Conservation (phyloP, 1,140 invertebrate species). For the Nilaparvata lugens region DNA sequence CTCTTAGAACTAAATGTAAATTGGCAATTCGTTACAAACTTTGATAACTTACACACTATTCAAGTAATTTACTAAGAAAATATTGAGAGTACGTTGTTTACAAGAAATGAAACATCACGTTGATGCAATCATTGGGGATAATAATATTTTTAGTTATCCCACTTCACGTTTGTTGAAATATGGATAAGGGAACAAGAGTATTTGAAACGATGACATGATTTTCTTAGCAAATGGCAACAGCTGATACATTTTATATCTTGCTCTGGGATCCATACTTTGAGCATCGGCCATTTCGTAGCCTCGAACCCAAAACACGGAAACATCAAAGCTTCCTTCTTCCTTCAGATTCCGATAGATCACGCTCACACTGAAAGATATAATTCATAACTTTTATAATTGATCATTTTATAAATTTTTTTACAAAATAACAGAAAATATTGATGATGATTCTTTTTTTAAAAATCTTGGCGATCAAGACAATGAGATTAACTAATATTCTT, state of each 20-base stretch:
- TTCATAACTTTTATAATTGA: too few relatives aligned
- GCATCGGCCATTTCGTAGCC: neutral
- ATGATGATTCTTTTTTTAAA: too few relatives aligned
- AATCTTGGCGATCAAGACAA: too few relatives aligned
- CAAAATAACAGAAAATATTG: too few relatives aligned
- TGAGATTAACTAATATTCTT: too few relatives aligned
- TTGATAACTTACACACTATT: neutral
- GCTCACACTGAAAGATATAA: too few relatives aligned
- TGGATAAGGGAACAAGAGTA: neutral
- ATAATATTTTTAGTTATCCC: neutral
- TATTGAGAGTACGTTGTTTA: neutral
- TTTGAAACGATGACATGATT: slow-evolving; percentile 2
- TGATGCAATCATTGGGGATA: neutral
- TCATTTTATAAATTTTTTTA: too few relatives aligned
- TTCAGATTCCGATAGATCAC: too few relatives aligned
- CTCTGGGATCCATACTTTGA: slow-evolving; percentile 1
- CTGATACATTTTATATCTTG: slow-evolving; percentile 2
- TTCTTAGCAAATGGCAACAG: neutral
- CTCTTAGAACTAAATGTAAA: too few relatives aligned
- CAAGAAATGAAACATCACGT: neutral
- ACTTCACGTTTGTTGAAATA: neutral
- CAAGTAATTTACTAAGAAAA: neutral
- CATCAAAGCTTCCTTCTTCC: too few relatives aligned
- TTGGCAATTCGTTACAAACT: too few relatives aligned
- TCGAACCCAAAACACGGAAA: neutral